Percentiles rank a stretch among this genome's conserved stretches.
phyloP scores from a whole-genome alignment of 2,888 invertebrate species.

The Melanargia galathea region DNA sequence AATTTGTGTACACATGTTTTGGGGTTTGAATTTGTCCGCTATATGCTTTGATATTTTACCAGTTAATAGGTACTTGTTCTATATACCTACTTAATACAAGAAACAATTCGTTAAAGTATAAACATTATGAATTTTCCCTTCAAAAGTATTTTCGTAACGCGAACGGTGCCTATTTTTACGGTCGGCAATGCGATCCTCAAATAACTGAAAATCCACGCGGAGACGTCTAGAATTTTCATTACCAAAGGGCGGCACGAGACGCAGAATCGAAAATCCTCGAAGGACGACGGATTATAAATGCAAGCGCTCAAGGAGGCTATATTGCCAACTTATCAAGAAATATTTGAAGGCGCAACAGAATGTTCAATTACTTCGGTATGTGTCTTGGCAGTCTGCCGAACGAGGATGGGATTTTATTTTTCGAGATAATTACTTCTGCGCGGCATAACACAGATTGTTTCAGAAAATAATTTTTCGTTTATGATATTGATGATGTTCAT shows the following conservation, averaged over 20 bases:
- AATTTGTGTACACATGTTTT: too few species aligned
- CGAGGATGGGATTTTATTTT: conserved; percentile 55
- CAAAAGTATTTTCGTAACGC: conserved; percentile 41
- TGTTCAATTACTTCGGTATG: conserved; percentile 67
- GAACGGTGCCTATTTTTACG: conserved; percentile 42
- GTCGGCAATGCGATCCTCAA: conserved; percentile 51
- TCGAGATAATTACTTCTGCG: conserved; percentile 45
- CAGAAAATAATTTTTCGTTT: conserved; percentile 20
- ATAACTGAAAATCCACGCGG: conserved; percentile 57
- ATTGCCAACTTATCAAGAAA: conserved; percentile 57
- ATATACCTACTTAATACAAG: too few species aligned
- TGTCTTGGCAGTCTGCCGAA: conserved; percentile 50
- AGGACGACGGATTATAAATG: conserved; percentile 59
- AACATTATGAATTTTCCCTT: conserved; percentile 37
- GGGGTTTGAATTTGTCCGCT: too few species aligned
- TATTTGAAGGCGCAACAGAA: conserved; percentile 61
- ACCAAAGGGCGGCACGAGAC: conserved; percentile 48
- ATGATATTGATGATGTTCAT: background rate
- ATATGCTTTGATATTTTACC: too few species aligned
- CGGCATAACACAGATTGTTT: conserved; percentile 49
- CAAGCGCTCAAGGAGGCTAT: conserved; percentile 57
- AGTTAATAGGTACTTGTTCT: too few species aligned
- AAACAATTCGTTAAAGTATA: conserved; percentile 27
- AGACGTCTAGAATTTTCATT: conserved; percentile 66
- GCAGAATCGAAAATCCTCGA: conserved; percentile 44